phyloP scores from a whole-genome alignment of 2,797 vertebrate species.

The Manis pentadactyla region DNA sequence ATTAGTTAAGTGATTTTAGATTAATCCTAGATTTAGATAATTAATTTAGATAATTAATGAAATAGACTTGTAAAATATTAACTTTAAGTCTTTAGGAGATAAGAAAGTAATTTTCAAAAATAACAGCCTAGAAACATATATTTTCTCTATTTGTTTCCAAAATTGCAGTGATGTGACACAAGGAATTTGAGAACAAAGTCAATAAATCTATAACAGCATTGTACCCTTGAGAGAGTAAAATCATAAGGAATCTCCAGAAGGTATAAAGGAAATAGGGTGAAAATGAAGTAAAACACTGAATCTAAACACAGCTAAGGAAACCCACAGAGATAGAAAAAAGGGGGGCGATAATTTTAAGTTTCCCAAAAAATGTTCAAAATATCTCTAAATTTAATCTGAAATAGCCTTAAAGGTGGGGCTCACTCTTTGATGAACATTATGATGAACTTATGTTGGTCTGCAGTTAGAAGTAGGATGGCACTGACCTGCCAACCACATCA shows the following conservation, averaged over 20 bases:
- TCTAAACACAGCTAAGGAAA: background rate
- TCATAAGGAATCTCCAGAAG: background rate
- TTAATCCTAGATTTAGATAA: too few relatives aligned
- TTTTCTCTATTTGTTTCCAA: background rate
- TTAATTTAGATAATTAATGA: too few relatives aligned
- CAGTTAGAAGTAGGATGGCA: background rate
- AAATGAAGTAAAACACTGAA: background rate
- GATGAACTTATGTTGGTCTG: background rate
- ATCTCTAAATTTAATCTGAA: background rate
- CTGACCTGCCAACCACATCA: background rate
- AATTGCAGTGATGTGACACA: background rate
- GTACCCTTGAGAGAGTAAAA: background rate
- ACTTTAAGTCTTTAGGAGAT: background rate
- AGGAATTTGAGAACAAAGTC: background rate
- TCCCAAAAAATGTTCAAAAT: background rate
- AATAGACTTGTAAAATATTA: background rate
- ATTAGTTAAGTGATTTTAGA: too few relatives aligned
- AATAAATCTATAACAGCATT: background rate
- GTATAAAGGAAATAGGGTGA: background rate
- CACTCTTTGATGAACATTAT: background rate
- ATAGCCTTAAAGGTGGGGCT: background rate
- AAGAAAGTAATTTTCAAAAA: background rate
- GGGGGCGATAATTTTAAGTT: background rate
- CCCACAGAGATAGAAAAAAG: background rate
- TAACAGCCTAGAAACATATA: background rate